These are phyloP conservation scores for Tricholaema leucomelas DNA, from an alignment of 2,113 vertebrate species.

Conservation along the genomic window DNA sequence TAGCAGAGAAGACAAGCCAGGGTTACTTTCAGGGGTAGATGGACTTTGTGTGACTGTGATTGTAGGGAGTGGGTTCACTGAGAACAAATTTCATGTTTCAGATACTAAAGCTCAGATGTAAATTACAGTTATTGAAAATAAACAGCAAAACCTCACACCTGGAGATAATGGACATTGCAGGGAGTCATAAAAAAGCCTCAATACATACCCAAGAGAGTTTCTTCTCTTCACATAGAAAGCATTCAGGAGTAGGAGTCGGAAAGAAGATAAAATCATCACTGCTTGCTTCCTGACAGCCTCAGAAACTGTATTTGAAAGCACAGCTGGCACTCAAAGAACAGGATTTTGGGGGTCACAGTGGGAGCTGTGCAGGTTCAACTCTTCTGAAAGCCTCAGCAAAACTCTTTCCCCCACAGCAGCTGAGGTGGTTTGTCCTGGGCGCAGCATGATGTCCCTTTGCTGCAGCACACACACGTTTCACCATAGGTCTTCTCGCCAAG, in stretches of 20 bases:
- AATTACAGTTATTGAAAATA: background rate
- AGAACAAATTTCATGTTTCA: background rate
- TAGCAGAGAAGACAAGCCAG: background rate
- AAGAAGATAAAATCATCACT: accelerated
- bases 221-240: background rate
- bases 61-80: background rate
- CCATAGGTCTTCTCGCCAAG: background rate
- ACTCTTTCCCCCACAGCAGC: background rate
- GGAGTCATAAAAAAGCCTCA: background rate
- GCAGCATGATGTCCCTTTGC: accelerated
- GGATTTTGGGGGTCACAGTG: accelerated
- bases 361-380: background rate
- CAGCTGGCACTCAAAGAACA: background rate
- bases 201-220: background rate
- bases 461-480: background rate
- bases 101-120: background rate
- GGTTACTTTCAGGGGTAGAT: background rate
- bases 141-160: background rate
- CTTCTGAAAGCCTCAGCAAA: background rate
- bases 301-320: background rate
- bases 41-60: background rate
- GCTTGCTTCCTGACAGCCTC: background rate
- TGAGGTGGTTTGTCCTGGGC: background rate
- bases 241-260: background rate
- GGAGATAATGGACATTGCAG: background rate